phyloP scores from a whole-genome alignment of 2,888 invertebrate species.

The Lepidochitona cinerea region DNA sequence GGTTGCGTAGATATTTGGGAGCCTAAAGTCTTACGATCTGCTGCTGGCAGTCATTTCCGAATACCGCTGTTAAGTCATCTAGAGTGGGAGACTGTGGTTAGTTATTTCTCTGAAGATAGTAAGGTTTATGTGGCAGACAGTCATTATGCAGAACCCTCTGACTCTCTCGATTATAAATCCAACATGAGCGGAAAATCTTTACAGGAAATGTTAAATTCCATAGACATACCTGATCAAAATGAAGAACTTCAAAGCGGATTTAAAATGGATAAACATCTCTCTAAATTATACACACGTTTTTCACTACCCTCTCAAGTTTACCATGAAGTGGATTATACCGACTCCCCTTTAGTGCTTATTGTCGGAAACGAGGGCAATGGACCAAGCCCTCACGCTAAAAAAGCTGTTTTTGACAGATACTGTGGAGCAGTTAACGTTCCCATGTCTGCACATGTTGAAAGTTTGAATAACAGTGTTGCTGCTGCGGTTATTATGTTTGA shows the following conservation, averaged over 20 bases:
- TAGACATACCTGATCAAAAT: not conserved
- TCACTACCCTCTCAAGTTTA: constrained; percentile 39
- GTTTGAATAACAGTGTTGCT: constrained; percentile 88
- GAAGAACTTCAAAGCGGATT: not conserved
- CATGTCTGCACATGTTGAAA: constrained; percentile 82
- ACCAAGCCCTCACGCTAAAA: constrained; percentile 80
- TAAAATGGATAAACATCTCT: not conserved
- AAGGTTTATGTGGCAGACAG: constrained; percentile 42
- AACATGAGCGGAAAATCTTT: constrained; percentile 21
- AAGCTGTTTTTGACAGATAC: constrained; percentile 75
- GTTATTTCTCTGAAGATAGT: constrained; percentile 73
- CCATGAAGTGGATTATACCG: constrained; percentile 33
- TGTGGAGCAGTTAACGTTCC: constrained; percentile 85
- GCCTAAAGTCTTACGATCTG: constrained; percentile 87
- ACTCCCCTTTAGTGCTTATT: constrained; percentile 76
- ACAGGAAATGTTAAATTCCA: not conserved
- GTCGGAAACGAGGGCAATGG: constrained; percentile 93
- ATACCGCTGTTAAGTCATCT: constrained; percentile 79
- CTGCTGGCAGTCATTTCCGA: constrained; percentile 88
- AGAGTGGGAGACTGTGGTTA: constrained; percentile 78
- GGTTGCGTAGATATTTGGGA: constrained; percentile 94
- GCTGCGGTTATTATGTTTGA: constrained; percentile 88
- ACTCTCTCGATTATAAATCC: not conserved
- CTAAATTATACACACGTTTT: constrained; percentile 26
- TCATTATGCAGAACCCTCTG: constrained; percentile 14